Base-by-base conservation (phyloP, 1,140 invertebrate genomes). In the Meteorus sp. region DNA sequence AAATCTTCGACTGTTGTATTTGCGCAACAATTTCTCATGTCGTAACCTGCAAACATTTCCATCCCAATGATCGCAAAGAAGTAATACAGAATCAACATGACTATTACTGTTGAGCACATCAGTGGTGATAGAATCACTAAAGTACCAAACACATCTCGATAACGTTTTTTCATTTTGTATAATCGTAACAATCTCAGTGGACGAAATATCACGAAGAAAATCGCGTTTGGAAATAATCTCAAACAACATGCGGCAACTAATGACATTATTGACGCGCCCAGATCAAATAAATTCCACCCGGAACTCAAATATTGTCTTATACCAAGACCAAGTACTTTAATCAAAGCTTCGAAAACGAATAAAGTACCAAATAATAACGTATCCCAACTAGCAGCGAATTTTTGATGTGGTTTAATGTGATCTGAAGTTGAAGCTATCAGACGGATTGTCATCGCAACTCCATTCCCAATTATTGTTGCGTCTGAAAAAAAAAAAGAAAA, bases 61-160 rank as follows among this genome's bases (percentile, higher is more conserved):
- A 96, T 95, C 53, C 92, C 93, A 70, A 95, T 87, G 56, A 96
- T 92, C 2, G 91, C 90, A 80, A 93, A 95, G 78, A 93, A 93
- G 74, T 94, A 96, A 75, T 94, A 95, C 66, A 94, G 84, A 60
- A 95, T 85, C 7, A 94, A 79, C 83, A 95, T 92, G 0, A 93
- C 90, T 52, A 93, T 85, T 22, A 87, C 87, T 1, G 91, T 88
- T 4, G 87, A 89, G 43, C 88, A 91, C 83, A 89, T 85, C 2
- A 91, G 78, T 13, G 89, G 90, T 3, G 88, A 85, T 17, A 94
- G 78, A 59, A 95, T 87, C 33, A 94, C 92, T 7, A 95, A 78
- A 2, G 93, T 94, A 33, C 92, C 92, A 72, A 95, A 90, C 33
- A 96, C 91, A 79, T 95, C 92, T 52, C 92, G 84, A 71, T 94